phyloP scores from a whole-genome alignment of 2,888 invertebrate species.

The Ophion ellenae region DNA sequence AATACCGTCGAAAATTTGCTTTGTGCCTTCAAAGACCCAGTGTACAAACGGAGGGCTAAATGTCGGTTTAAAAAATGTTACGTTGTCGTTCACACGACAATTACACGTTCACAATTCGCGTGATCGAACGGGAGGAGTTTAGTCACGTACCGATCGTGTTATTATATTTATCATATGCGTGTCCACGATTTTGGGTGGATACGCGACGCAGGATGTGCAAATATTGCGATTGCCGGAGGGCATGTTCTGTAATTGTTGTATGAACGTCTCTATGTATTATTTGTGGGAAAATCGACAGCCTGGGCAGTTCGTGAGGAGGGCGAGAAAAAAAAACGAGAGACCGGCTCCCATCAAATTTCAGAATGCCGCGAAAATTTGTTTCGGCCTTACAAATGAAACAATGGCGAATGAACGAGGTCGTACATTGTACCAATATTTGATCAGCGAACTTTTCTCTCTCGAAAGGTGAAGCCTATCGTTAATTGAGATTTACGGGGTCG shows the following conservation, averaged over 20 bases:
- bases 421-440: not conserved
- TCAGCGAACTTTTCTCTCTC: not conserved
- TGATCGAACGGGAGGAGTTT: slow-evolving; percentile 24
- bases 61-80: not conserved
- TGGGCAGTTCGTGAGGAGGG: not conserved
- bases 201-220: slow-evolving; percentile 33
- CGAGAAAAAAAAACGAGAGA: not conserved
- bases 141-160: slow-evolving; percentile 10
- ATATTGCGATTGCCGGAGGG: slow-evolving; percentile 45
- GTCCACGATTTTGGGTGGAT: slow-evolving; percentile 32
- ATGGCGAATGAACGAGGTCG: not conserved
- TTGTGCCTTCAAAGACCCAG: no score
- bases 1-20: no score
- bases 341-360: not conserved
- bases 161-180: slow-evolving; percentile 50
- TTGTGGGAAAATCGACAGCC: slow-evolving; percentile 5
- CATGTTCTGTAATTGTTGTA: not conserved
- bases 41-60: not conserved
- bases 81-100: slow-evolving; percentile 23
- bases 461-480: not conserved
- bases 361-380: not conserved
- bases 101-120: not conserved
- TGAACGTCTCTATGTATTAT: not conserved
- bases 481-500: not conserved
- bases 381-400: not conserved